phyloP scores from a whole-genome alignment of 2,113 vertebrate genomes.

The Neolamprologus falcicula region DNA sequence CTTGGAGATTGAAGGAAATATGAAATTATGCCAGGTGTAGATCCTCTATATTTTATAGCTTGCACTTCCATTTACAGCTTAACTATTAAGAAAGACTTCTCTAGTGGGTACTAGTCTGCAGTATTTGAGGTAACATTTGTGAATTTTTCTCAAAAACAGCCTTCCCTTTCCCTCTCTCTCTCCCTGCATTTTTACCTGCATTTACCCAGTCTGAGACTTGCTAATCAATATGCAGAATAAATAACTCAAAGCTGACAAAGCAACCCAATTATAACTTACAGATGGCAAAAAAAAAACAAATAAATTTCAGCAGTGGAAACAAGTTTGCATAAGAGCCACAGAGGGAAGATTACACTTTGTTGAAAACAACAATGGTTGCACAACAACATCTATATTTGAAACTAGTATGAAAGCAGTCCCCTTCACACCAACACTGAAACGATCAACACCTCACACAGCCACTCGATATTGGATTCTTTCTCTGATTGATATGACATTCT shows the following conservation, averaged over 20 bases:
- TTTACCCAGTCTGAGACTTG: background rate
- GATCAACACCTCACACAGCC: background rate
- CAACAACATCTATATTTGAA: background rate
- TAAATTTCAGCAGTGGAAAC: background rate
- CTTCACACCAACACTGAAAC: background rate
- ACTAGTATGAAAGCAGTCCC: background rate
- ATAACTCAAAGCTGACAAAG: background rate
- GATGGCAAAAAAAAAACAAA: accelerated
- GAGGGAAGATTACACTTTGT: background rate
- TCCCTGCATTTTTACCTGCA: background rate
- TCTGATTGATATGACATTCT: background rate
- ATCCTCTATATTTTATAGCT: slow-evolving; percentile 4
- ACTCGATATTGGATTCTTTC: background rate
- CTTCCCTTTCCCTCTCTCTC: background rate
- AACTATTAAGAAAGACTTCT: background rate
- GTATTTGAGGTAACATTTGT: background rate
- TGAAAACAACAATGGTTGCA: background rate
- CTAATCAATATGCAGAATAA: background rate
- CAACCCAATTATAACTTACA: background rate
- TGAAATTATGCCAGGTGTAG: slow-evolving; percentile 24
- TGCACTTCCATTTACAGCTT: background rate
- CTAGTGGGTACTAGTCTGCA: background rate
- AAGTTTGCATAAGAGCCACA: background rate
- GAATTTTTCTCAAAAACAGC: background rate
- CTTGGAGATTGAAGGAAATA: slow-evolving; percentile 17